Evolutionary conservation across 2,888 invertebrate species (phyloP).

Genomic region (Chloroclysta siterata): DNA sequence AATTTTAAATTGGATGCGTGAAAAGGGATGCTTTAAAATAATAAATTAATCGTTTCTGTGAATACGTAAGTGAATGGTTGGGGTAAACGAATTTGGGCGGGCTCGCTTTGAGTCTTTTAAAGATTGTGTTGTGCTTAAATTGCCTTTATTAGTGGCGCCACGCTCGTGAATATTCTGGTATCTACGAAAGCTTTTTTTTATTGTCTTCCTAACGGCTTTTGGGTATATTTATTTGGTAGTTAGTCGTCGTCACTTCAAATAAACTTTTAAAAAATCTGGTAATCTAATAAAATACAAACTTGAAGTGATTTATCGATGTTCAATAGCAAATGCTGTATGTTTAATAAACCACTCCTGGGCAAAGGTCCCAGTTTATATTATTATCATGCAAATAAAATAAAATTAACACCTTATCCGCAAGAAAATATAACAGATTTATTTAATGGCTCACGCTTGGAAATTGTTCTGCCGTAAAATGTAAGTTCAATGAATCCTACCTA

Average conservation of each 20-base stretch:
- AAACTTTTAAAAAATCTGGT: too few species aligned
- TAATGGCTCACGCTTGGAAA: slow-evolving; percentile 17
- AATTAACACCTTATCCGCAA: slow-evolving; percentile 4
- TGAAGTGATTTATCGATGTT: not conserved
- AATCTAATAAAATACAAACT: too few species aligned
- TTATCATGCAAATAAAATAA: not conserved
- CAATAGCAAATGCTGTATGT: not conserved
- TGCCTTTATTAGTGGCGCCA: slow-evolving; percentile 20
- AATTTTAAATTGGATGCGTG: slow-evolving; percentile 84
- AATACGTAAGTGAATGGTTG: slow-evolving; percentile 55
- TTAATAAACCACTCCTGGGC: not conserved
- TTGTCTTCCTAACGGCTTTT: not conserved
- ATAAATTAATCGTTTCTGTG: slow-evolving; percentile 82
- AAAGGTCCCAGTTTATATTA: not conserved
- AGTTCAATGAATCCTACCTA: slow-evolving; percentile 38
- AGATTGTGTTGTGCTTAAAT: slow-evolving; percentile 2
- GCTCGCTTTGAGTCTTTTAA: slow-evolving; percentile 23
- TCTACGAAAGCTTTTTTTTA: not conserved
- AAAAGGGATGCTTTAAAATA: slow-evolving; percentile 77
- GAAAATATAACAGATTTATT: slow-evolving; percentile 26
- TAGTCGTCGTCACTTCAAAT: too few species aligned
- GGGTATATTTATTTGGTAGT: too few species aligned
- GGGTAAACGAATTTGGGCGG: slow-evolving; percentile 65
- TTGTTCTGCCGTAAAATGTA: slow-evolving; percentile 37
- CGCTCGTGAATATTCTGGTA: not conserved